These are phyloP conservation scores for Pristionchus exspectatus DNA, from an alignment of 2,888 invertebrate species.

Conservation along the genomic window DNA sequence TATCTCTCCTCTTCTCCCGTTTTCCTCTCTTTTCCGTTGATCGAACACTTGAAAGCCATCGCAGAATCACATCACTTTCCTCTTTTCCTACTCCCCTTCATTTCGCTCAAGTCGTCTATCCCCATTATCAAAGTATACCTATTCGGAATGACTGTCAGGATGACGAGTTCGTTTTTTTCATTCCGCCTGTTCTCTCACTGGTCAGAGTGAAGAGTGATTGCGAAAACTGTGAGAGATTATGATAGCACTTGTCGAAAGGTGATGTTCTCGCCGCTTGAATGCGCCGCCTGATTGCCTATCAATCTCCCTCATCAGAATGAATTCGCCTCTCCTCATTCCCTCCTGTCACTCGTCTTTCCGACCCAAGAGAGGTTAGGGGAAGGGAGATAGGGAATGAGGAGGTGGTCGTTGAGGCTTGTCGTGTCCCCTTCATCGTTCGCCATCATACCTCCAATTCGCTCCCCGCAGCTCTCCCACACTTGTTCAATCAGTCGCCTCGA, in stretches of 20 bases:
- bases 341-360: neutral
- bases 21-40: neutral
- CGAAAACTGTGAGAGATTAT: neutral
- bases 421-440: too few species aligned
- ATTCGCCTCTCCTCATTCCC: neutral
- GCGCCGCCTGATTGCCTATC: neutral
- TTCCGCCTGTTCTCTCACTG: too few species aligned
- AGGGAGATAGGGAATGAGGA: too few species aligned
- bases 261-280: neutral
- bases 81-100: neutral
- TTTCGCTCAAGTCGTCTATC: neutral
- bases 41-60: constrained; percentile 41
- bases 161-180: too few species aligned
- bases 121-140: neutral
- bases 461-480: neutral
- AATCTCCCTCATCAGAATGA: neutral
- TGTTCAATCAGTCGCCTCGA: neutral
- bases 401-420: too few species aligned
- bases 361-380: too few species aligned
- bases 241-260: neutral
- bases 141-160: too few species aligned
- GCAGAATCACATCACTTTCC: constrained; percentile 9
- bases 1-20: neutral
- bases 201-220: neutral
- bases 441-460: neutral